These are phyloP conservation scores for Heliconius ethilla DNA, from an alignment of 2,888 invertebrate species.

Conservation along the genomic window DNA sequence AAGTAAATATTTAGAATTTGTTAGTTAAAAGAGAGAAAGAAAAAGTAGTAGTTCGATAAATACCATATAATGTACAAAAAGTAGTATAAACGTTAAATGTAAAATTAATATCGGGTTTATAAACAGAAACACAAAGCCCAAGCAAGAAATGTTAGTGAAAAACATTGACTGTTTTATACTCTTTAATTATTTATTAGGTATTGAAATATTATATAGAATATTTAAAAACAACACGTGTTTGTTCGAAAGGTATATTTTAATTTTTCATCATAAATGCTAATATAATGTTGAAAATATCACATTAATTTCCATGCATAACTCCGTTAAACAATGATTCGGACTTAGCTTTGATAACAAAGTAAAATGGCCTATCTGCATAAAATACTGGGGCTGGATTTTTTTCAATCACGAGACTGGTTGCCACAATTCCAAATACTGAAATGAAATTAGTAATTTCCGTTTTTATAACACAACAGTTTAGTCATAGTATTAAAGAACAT, in stretches of 20 bases:
- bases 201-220: background rate
- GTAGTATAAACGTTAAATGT: too few species aligned
- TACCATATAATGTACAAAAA: too few species aligned
- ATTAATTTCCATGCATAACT: constrained; percentile 12
- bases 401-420: constrained; percentile 37
- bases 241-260: background rate
- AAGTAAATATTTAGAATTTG: background rate
- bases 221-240: background rate
- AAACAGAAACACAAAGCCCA: background rate
- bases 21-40: too few species aligned
- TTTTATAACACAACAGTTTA: constrained; percentile 7
- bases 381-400: constrained; percentile 40
- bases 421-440: constrained; percentile 40
- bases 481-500: background rate
- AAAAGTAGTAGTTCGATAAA: too few species aligned
- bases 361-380: constrained; percentile 50
- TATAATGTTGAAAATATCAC: background rate
- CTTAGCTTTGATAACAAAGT: constrained; percentile 46
- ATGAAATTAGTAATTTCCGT: constrained; percentile 21
- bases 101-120: background rate
- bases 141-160: background rate
- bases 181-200: background rate
- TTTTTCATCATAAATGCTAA: background rate
- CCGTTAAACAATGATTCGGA: constrained; percentile 27
- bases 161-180: background rate